phyloP scores from a whole-genome alignment of 2,888 invertebrate genomes.

The Epicampocera succincta region DNA sequence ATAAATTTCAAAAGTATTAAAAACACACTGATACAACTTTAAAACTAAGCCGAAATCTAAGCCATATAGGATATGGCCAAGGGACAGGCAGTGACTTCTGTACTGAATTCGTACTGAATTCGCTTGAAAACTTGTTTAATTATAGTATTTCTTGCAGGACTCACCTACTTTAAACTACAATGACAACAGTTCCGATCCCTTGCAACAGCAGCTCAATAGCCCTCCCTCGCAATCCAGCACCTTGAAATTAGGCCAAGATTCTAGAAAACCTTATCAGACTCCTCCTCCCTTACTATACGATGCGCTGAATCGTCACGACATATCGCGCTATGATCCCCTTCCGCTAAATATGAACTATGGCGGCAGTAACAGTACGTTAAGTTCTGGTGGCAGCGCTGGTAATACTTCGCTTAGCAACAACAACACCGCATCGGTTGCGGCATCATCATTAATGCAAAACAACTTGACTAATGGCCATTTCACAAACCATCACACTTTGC shows the following conservation, averaged over 20 bases:
- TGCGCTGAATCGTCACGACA: slow-evolving; percentile 76
- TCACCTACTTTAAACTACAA: slow-evolving; percentile 71
- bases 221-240: slow-evolving; percentile 81
- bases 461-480: slow-evolving; percentile 70
- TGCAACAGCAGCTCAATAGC: slow-evolving; percentile 77
- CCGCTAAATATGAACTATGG: slow-evolving; percentile 75
- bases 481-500: slow-evolving; percentile 76
- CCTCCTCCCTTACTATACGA: slow-evolving; percentile 79
- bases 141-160: slow-evolving; percentile 67
- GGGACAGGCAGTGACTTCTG: too few relatives aligned
- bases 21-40: too few relatives aligned
- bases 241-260: slow-evolving; percentile 79
- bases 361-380: slow-evolving; percentile 75
- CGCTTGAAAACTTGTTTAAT: background rate
- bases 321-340: slow-evolving; percentile 78
- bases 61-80: too few relatives aligned
- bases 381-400: slow-evolving; percentile 73
- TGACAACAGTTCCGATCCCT: slow-evolving; percentile 73
- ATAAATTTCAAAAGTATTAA: too few relatives aligned
- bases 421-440: slow-evolving; percentile 53
- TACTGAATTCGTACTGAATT: too few relatives aligned
- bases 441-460: slow-evolving; percentile 65
- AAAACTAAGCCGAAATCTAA: too few relatives aligned
- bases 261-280: slow-evolving; percentile 77
- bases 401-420: slow-evolving; percentile 71